Evolutionary conservation across 2,888 invertebrate genomes (phyloP).

Genomic region (Nowickia ferox): DNA sequence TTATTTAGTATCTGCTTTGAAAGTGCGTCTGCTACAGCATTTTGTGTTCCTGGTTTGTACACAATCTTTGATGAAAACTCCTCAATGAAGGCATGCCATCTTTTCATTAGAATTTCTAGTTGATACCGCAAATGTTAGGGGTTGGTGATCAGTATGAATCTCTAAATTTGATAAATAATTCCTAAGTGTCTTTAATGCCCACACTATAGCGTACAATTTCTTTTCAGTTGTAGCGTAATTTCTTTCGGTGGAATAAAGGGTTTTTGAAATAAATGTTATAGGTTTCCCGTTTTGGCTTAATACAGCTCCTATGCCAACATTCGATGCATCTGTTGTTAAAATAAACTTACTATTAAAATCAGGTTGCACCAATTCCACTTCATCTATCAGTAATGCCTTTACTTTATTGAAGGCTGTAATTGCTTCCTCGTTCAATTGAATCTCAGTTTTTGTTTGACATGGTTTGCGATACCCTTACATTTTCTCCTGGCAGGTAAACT

Average conservation of each 20-base stretch:
- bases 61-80: neutral
- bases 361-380: neutral
- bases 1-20: neutral
- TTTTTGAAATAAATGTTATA: neutral
- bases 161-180: neutral
- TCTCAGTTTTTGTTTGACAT: neutral
- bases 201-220: neutral
- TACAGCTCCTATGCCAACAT: neutral
- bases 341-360: slow-evolving; percentile 13
- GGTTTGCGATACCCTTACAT: neutral
- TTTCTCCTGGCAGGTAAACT: slow-evolving; percentile 3
- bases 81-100: slow-evolving; percentile 1
- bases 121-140: neutral
- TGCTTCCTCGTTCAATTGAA: slow-evolving; percentile 2
- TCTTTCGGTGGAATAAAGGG: neutral
- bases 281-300: neutral
- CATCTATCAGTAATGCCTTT: neutral
- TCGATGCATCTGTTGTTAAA: slow-evolving; percentile 16
- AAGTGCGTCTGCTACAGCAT: neutral
- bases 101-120: too few species aligned
- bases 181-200: neutral
- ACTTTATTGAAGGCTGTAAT: neutral
- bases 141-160: slow-evolving; percentile 1
- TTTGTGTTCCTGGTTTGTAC: neutral
- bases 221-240: neutral